Evolutionary conservation across 2,113 vertebrate species (phyloP).

Genomic region (Carettochelys insculpta): DNA sequence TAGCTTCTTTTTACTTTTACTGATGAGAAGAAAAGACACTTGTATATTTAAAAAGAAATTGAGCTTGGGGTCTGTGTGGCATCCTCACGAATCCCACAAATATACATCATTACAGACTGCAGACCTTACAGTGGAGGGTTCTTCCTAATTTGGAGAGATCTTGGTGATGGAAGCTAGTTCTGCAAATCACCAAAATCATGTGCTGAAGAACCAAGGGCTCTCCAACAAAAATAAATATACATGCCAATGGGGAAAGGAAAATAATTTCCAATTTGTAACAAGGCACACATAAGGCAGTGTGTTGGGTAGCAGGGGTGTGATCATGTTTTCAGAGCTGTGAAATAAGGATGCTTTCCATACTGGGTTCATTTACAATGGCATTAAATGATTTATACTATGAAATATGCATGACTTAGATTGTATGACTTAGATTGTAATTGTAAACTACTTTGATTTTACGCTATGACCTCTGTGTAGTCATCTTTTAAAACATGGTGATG

Average conservation of each 20-base stretch:
- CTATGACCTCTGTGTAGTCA: not conserved
- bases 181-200: not conserved
- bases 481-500: not conserved
- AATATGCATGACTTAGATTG: not conserved
- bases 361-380: not conserved
- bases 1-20: not conserved
- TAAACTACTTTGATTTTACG: not conserved
- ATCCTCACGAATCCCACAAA: not conserved
- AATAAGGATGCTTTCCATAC: not conserved
- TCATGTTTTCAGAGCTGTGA: not conserved
- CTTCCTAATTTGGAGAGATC: not conserved
- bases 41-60: not conserved
- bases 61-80: not conserved
- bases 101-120: not conserved
- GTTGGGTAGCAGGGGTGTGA: not conserved
- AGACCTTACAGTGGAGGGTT: not conserved
- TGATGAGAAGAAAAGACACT: not conserved
- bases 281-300: not conserved
- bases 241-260: not conserved
- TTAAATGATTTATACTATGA: constrained; percentile 6
- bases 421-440: not conserved
- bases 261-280: not conserved
- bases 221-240: not conserved
- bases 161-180: not conserved
- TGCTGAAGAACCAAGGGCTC: not conserved